These are phyloP conservation scores for Leptoteleia sp. DNA, from an alignment of 1,140 invertebrate genomes.

Conservation along the genomic window DNA sequence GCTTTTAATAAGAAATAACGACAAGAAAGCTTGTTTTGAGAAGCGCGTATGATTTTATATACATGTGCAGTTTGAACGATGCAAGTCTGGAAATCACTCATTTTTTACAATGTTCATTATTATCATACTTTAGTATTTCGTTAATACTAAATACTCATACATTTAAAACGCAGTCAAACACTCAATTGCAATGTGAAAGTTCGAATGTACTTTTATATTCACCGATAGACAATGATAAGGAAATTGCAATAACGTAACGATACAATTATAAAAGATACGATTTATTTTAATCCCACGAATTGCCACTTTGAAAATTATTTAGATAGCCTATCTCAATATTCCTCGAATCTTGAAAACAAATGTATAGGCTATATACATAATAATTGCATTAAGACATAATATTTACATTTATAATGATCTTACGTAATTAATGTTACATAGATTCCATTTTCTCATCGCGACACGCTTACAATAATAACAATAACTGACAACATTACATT, in stretches of 20 bases:
- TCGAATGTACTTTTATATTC: not conserved
- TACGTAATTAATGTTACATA: not conserved
- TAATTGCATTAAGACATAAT: conserved; percentile 12
- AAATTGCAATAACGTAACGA: not conserved
- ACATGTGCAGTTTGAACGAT: conserved; percentile 6
- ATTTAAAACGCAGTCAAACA: too few relatives aligned
- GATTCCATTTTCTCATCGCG: conserved; percentile 5
- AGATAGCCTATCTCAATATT: conserved; percentile 9
- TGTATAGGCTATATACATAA: conserved; percentile 3
- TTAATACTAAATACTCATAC: not conserved
- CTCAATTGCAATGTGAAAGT: not conserved
- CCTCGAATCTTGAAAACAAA: conserved; percentile 13
- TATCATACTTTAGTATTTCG: too few relatives aligned
- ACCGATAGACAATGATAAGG: conserved; percentile 1
- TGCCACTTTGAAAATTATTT: conserved; percentile 7
- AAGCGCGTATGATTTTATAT: conserved; percentile 17
- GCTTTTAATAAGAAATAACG: too few relatives aligned
- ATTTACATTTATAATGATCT: conserved; percentile 24
- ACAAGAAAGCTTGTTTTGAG: conserved; percentile 4
- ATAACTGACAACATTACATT: not conserved
- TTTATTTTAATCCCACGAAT: not conserved
- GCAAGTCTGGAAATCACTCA: too few relatives aligned
- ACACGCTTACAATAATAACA: not conserved
- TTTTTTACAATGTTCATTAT: too few relatives aligned
- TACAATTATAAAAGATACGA: not conserved